These are phyloP conservation scores for Sesamia inferens DNA, from an alignment of 2,888 invertebrate species.

Conservation along the genomic window DNA sequence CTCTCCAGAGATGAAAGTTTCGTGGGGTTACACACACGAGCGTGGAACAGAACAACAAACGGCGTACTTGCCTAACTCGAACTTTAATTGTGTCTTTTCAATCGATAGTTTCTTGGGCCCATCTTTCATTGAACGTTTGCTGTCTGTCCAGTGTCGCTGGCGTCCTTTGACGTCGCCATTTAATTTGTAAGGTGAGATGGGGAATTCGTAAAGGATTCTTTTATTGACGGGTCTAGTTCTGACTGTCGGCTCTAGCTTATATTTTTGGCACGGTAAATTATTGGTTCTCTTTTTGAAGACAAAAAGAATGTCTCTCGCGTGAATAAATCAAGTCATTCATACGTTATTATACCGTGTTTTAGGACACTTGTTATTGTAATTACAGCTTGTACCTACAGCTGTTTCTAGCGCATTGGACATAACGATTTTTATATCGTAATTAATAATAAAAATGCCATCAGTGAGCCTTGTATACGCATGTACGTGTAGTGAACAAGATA, in stretches of 20 bases:
- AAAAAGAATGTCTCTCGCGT: constrained; percentile 20
- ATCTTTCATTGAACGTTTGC: constrained; percentile 75
- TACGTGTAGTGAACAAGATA: constrained; percentile 56
- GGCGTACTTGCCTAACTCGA: constrained; percentile 88
- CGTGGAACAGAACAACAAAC: constrained; percentile 86
- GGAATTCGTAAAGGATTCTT: constrained; percentile 60
- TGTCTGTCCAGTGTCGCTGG: constrained; percentile 60
- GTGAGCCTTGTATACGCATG: constrained; percentile 21
- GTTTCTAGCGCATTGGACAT: not conserved
- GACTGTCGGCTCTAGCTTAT: constrained; percentile 25
- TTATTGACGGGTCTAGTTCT: constrained; percentile 53
- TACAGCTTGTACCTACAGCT: not conserved
- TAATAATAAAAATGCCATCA: constrained; percentile 42
- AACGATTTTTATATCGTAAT: constrained; percentile 21
- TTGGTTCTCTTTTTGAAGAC: constrained; percentile 24
- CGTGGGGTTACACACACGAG: constrained; percentile 88
- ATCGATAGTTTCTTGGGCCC: constrained; percentile 85
- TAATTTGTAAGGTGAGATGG: constrained; percentile 62
- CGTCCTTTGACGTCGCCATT: constrained; percentile 67
- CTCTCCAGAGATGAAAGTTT: constrained; percentile 89
- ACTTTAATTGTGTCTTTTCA: constrained; percentile 90
- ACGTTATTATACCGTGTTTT: constrained; percentile 17
- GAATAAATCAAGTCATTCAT: constrained; percentile 19
- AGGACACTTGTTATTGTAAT: not conserved
- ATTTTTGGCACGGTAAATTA: constrained; percentile 35